Percentiles rank a stretch among this genome's conserved stretches.
Conservation (phyloP, 2,113 vertebrate species). For the Rhizomys pruinosus region DNA sequence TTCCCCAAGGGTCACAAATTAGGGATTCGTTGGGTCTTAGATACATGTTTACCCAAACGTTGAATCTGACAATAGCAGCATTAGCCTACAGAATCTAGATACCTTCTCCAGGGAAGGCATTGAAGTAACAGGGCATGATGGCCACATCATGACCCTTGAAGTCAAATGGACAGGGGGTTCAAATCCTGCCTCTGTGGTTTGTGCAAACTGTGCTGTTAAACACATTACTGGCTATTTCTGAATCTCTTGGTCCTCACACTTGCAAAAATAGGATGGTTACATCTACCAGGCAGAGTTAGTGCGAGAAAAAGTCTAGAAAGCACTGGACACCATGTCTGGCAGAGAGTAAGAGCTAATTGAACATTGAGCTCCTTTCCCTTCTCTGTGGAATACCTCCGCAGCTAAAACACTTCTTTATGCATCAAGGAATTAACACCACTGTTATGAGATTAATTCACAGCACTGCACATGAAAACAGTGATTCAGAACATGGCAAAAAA, state of each 20-base stretch:
- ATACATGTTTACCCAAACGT: neutral
- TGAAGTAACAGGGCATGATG: neutral
- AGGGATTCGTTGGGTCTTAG: neutral
- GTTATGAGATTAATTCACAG: slow-evolving; percentile 80
- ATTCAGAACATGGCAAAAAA: slow-evolving; percentile 72
- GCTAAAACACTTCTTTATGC: slow-evolving; percentile 66
- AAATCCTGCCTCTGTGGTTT: neutral
- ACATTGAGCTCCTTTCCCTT: slow-evolving; percentile 52
- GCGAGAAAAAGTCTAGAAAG: slow-evolving; percentile 31
- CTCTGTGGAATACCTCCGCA: slow-evolving; percentile 49
- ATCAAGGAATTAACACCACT: slow-evolving; percentile 77
- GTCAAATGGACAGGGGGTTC: neutral
- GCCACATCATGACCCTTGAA: neutral
- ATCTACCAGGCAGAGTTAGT: slow-evolving; percentile 26
- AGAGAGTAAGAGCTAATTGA: slow-evolving; percentile 56
- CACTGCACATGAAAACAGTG: slow-evolving; percentile 78
- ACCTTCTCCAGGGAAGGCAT: neutral
- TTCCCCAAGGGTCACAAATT: neutral
- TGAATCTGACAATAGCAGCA: neutral
- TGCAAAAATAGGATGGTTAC: slow-evolving; percentile 23
- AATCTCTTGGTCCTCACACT: neutral
- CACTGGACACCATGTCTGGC: slow-evolving; percentile 27
- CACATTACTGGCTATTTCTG: neutral
- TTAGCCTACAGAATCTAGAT: neutral
- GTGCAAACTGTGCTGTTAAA: neutral